Conservation (phyloP, 2,797 vertebrate genomes). For the Malacoctenus gilli region DNA sequence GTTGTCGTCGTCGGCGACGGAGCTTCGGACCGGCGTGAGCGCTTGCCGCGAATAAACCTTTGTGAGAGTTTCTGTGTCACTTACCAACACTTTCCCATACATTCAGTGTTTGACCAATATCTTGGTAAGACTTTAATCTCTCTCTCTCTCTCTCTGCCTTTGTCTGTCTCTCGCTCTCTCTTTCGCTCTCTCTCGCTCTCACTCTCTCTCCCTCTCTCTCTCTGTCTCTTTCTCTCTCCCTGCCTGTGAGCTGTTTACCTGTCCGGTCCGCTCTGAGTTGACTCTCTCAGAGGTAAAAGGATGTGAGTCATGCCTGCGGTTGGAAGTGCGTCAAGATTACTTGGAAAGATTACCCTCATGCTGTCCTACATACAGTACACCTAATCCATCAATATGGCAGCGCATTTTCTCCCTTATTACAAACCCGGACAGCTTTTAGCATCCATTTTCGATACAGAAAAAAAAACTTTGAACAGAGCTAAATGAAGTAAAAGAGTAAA, state of each 20-base stretch:
- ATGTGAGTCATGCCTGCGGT: slow-evolving; percentile 28
- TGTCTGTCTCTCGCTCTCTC: not conserved
- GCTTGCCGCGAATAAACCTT: not conserved
- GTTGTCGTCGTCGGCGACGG: too few species aligned
- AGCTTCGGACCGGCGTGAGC: too few species aligned
- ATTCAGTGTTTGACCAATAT: not conserved
- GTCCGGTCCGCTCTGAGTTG: slow-evolving; percentile 21
- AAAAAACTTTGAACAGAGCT: not conserved
- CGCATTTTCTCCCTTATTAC: slow-evolving; percentile 1
- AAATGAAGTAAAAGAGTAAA: too few species aligned
- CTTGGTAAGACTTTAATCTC: not conserved
- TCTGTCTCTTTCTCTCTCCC: not conserved
- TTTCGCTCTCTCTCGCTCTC: slow-evolving; percentile 1
- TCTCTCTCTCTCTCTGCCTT: slow-evolving; percentile 6
- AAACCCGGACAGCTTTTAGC: not conserved
- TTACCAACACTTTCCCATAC: slow-evolving; percentile 1
- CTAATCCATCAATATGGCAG: slow-evolving; percentile 34
- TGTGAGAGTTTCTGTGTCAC: not conserved
- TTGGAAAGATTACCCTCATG: slow-evolving; percentile 34
- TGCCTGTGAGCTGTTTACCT: slow-evolving; percentile 27
- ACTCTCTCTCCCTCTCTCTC: slow-evolving; percentile 1
- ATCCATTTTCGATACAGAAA: not conserved
- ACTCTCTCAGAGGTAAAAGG: slow-evolving; percentile 38
- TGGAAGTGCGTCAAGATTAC: slow-evolving; percentile 51
- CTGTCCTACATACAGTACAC: slow-evolving; percentile 29